Evolutionary conservation across 2,113 vertebrate genomes (phyloP).

Genomic region (Caretta caretta): DNA sequence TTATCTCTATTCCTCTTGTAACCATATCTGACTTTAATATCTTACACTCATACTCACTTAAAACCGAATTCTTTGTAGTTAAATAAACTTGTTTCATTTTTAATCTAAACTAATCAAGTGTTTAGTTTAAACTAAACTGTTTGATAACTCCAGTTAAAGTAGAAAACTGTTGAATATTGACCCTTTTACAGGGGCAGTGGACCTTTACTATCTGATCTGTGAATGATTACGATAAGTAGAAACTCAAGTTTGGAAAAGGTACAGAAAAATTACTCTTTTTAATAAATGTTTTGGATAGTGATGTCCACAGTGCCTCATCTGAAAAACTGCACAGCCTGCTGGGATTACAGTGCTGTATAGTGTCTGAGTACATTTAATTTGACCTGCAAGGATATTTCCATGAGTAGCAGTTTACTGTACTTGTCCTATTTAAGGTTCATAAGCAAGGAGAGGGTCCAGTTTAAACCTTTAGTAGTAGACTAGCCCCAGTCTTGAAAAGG

Average conservation of each 20-base stretch:
- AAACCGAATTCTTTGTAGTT: too few species aligned
- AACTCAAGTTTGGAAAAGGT: neutral
- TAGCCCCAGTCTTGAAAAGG: neutral
- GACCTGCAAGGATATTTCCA: neutral
- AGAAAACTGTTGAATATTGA: too few species aligned
- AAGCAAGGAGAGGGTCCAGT: neutral
- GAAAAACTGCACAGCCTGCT: neutral
- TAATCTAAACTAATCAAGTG: too few species aligned
- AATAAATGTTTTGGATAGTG: neutral
- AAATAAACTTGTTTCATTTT: too few species aligned
- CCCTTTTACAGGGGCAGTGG: too few species aligned
- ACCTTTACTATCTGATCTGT: neutral
- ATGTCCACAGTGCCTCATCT: neutral
- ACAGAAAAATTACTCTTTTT: neutral
- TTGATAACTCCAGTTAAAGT: too few species aligned
- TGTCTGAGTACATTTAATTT: neutral
- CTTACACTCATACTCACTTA: too few species aligned
- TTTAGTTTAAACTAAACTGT: too few species aligned
- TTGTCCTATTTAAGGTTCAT: neutral
- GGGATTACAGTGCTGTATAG: neutral
- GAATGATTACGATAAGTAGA: neutral
- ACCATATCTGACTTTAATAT: too few species aligned
- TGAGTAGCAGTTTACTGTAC: neutral
- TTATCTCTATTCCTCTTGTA: too few species aligned
- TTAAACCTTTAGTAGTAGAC: neutral